Conservation (phyloP, 2,113 vertebrate species). For the Pollachius pollachius region DNA sequence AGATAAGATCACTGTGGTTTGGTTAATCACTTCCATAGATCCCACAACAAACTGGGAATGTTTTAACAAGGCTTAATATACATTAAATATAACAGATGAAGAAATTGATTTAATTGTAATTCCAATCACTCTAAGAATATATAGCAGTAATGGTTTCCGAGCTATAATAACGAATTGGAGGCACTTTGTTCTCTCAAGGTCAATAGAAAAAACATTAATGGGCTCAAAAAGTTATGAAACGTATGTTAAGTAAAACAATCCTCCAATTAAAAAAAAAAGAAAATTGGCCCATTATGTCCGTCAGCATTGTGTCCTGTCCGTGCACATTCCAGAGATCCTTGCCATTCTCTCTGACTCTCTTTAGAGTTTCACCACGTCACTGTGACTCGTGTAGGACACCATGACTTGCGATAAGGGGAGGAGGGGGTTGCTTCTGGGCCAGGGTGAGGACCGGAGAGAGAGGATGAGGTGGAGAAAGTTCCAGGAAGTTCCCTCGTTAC, state of each 20-base stretch:
- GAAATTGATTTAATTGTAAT: constrained; percentile 15
- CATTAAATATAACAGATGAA: constrained; percentile 19
- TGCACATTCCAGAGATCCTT: constrained; percentile 35
- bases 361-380: constrained; percentile 26
- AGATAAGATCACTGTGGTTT: neutral
- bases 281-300: constrained; percentile 8
- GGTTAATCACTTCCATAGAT: neutral
- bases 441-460: constrained; percentile 2
- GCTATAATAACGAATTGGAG: constrained; percentile 17
- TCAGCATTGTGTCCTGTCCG: constrained; percentile 14
- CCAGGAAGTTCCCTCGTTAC: neutral
- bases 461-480: constrained; percentile 2
- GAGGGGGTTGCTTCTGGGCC: constrained; percentile 6
- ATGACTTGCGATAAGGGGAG: constrained; percentile 19
- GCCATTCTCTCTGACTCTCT: constrained; percentile 8
- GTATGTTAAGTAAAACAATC: neutral
- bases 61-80: constrained; percentile 22
- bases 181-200: neutral
- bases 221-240: neutral
- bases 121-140: constrained; percentile 11
- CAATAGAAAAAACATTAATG: neutral
- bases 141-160: constrained; percentile 7
- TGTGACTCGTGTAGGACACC: neutral
- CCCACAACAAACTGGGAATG: constrained; percentile 7
- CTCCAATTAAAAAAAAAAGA: constrained; percentile 10